These are phyloP conservation scores for Peromyscus nudipes DNA, from an alignment of 2,797 vertebrate species.

Conservation along the genomic window DNA sequence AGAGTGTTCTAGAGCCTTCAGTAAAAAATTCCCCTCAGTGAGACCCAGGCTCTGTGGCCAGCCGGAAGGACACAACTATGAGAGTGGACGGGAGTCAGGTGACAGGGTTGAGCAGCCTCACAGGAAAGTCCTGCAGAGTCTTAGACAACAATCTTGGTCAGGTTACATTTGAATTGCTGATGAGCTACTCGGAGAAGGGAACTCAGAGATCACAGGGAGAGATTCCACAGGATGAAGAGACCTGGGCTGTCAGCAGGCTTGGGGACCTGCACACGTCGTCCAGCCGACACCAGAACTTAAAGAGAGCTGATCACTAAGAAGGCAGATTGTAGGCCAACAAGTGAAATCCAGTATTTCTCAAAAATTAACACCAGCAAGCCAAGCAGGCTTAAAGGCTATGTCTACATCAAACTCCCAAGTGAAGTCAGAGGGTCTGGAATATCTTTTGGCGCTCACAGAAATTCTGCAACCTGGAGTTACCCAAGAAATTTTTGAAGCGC, in stretches of 20 bases:
- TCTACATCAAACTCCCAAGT: slow-evolving; percentile 74
- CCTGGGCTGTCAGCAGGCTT: not conserved
- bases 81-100: slow-evolving; percentile 57
- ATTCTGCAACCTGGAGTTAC: slow-evolving; percentile 79
- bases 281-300: not conserved
- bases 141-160: slow-evolving; percentile 78
- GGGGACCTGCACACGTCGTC: not conserved
- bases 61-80: slow-evolving; percentile 56
- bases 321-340: not conserved
- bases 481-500: slow-evolving; percentile 82
- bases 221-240: slow-evolving; percentile 50
- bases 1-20: not conserved
- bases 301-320: not conserved
- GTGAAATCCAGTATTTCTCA: slow-evolving; percentile 11
- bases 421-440: slow-evolving; percentile 51
- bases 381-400: slow-evolving; percentile 79
- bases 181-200: slow-evolving; percentile 71
- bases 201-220: slow-evolving; percentile 61
- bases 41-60: not conserved
- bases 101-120: slow-evolving; percentile 36
- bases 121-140: slow-evolving; percentile 46
- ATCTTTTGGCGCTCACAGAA: slow-evolving; percentile 1
- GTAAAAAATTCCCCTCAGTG: not conserved
- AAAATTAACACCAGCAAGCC: slow-evolving; percentile 34
- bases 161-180: slow-evolving; percentile 82